Base-by-base conservation (phyloP, 2,113 vertebrate genomes). In the Chunga burmeisteri region DNA sequence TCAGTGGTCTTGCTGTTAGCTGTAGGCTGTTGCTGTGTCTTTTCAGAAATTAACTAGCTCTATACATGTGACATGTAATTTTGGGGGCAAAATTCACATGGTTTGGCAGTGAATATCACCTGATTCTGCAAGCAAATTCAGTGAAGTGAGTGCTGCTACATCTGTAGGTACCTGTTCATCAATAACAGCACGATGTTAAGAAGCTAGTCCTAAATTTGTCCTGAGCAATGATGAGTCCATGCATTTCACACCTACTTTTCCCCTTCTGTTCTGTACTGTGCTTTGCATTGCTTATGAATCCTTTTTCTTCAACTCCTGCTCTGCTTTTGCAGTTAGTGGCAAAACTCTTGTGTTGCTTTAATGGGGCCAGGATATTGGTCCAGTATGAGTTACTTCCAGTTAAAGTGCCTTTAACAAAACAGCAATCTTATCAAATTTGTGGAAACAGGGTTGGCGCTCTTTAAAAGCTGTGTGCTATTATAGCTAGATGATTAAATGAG, bases 361-460 rank as follows among this genome's bases (percentile, higher is more conserved):
- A 72, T 56, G 36, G 23, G 25, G 20, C 8, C 38, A 15, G 75
- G 59, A 42, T 88, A 66, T 86, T 23, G 50, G 86, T 88, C 80
- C 56, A 53, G 53, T 46, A 25, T 87, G 65, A 85, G 53, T 82
- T 80, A 79, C 23, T 81, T 59, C 40, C 52, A 77, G 17, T 40
- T 62, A 90, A 70, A 96, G 71, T 77, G 88, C 58, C 70, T 89
- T 80, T 96, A 96, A 95, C 62, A 93, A 95, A 93, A 93, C 66
- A 89, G 66, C 93, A 93, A 59, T 93, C 70, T 77, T 86, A 73
- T 46, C 72, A 83, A 88, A 95, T 93, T 92, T 92, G 90, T 81
- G 84, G 83, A 92, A 90, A 95, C 66, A 73, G 78, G 34, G 46
- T 14, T 88, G 61, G 40, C 62, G 88, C 5, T 10, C 83, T 86